Evolutionary conservation across 2,888 invertebrate genomes (phyloP).

Genomic region (Nemotelus nigrinus): DNA sequence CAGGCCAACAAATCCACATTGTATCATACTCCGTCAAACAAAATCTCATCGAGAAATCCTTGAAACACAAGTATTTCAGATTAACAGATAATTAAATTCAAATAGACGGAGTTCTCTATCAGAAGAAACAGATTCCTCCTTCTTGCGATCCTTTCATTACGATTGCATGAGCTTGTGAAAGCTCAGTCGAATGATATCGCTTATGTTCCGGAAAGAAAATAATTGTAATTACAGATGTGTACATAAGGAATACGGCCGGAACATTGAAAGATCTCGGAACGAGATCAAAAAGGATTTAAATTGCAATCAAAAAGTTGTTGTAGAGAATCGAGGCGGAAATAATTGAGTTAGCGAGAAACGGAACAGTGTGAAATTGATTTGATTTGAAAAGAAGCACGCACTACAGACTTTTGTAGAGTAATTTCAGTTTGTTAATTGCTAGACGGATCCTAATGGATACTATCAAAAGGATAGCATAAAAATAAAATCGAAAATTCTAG

Average conservation of each 20-base stretch:
- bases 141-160: background rate
- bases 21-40: background rate
- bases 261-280: slow-evolving; percentile 2
- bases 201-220: background rate
- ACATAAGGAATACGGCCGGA: background rate
- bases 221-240: slow-evolving; percentile 1
- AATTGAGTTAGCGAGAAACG: background rate
- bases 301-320: slow-evolving; percentile 13
- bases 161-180: background rate
- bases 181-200: background rate
- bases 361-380: background rate
- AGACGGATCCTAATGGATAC: background rate
- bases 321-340: background rate
- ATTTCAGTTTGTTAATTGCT: background rate
- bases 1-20: too few species aligned
- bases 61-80: background rate
- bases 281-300: slow-evolving; percentile 22
- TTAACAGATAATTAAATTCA: slow-evolving; percentile 21
- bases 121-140: background rate
- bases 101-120: background rate
- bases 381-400: slow-evolving; percentile 12
- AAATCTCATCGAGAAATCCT: background rate
- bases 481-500: too few species aligned
- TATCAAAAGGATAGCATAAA: too few species aligned
- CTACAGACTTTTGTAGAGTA: background rate